A percentile compares a stretch with the other conserved stretches of the same genome.
These are phyloP conservation scores for Beris morrisii DNA, from an alignment of 2,888 invertebrate species.

Conservation along the genomic window DNA sequence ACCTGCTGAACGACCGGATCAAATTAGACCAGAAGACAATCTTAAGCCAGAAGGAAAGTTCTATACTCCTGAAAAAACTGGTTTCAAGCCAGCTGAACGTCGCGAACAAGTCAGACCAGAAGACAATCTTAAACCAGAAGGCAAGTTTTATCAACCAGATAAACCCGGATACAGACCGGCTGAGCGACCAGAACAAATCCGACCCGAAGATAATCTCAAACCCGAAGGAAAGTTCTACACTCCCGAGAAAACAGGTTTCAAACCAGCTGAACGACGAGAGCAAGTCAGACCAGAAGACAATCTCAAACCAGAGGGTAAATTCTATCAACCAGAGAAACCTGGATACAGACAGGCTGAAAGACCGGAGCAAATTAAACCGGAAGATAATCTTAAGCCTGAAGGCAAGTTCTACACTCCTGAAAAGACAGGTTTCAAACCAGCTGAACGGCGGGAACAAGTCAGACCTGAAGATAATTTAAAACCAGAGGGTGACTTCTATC, in stretches of 20 bases:
- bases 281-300: conserved; percentile 66
- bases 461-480: conserved; percentile 61
- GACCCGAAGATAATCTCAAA: conserved; percentile 51
- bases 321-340: conserved; percentile 55
- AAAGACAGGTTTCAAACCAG: conserved; percentile 52
- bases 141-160: conserved; percentile 59
- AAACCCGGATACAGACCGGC: conserved; percentile 49
- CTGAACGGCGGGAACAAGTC: conserved; percentile 56
- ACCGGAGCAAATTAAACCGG: conserved; percentile 58
- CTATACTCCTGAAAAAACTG: conserved; percentile 49
- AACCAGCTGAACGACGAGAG: conserved; percentile 56
- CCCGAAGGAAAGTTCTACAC: conserved; percentile 59
- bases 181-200: conserved; percentile 54
- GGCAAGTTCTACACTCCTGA: conserved; percentile 57
- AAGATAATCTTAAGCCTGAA: conserved; percentile 56
- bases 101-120: conserved; percentile 53
- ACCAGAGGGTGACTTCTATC: conserved; percentile 60
- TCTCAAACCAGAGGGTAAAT: conserved; percentile 62
- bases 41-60: conserved; percentile 61
- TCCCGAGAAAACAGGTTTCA: conserved; percentile 57
- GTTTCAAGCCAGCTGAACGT: conserved; percentile 55
- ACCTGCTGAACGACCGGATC: conserved; percentile 59
- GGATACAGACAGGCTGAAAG: conserved; percentile 57
- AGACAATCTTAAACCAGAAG: conserved; percentile 59
- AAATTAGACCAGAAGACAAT: conserved; percentile 60